Evolutionary conservation across 2,797 vertebrate genomes (phyloP).

Genomic region (Sebastolobus alascanus): DNA sequence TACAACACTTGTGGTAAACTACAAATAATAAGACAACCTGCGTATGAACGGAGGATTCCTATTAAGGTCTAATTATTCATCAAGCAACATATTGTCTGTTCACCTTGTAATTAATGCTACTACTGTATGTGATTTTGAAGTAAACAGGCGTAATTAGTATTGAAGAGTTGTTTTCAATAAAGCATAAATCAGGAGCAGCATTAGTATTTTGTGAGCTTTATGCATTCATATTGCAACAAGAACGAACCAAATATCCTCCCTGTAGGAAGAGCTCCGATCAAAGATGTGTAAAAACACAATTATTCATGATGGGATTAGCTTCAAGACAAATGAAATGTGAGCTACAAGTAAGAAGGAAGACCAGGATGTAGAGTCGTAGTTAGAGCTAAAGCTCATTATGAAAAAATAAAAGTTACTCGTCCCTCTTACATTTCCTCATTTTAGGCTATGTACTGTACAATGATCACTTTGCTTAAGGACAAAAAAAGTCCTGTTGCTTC

Average conservation of each 20-base stretch:
- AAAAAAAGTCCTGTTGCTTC: too few relatives aligned
- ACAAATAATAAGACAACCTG: background rate
- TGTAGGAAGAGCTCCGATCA: too few relatives aligned
- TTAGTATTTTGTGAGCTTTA: background rate
- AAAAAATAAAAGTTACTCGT: background rate
- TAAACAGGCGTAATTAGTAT: background rate
- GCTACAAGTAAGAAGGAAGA: accelerated
- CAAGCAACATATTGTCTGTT: background rate
- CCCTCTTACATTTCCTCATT: background rate
- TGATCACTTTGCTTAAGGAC: too few relatives aligned
- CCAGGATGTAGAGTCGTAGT: background rate
- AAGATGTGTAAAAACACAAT: too few relatives aligned
- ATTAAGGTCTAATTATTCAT: conserved; percentile 5
- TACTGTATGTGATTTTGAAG: background rate
- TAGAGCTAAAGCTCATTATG: background rate
- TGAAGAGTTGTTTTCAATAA: background rate
- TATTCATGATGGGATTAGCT: too few relatives aligned
- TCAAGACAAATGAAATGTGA: background rate
- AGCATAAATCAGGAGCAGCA: background rate
- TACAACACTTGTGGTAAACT: too few relatives aligned
- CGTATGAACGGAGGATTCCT: background rate
- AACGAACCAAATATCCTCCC: too few relatives aligned
- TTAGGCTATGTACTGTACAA: accelerated
- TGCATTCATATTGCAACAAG: too few relatives aligned
- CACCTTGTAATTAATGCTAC: background rate